A percentile compares a stretch with the other conserved stretches of the same genome.
Conservation (phyloP, 1,140 invertebrate species). For the Belonocnema kinseyi region DNA sequence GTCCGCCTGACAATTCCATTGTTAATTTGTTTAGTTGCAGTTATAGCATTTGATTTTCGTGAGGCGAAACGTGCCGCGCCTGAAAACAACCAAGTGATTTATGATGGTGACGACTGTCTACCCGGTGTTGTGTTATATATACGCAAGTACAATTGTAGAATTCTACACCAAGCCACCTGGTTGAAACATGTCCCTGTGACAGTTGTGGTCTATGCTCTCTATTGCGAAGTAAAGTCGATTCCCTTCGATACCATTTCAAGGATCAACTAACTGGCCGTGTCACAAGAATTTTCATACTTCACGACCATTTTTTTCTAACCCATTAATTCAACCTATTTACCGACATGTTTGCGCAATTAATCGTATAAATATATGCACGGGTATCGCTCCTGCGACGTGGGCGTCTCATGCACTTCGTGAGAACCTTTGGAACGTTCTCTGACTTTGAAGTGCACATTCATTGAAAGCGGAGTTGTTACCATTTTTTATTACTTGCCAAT, state of each 20-base stretch:
- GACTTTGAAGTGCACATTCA: constrained; percentile 21
- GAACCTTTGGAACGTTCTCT: constrained; percentile 24
- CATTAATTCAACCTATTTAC: constrained; percentile 26
- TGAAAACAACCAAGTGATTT: background rate
- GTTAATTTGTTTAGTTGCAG: background rate
- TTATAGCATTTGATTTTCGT: background rate
- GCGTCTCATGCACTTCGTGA: constrained; percentile 15
- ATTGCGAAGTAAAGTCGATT: constrained; percentile 6
- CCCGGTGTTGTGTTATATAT: background rate
- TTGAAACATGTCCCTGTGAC: constrained; percentile 2
- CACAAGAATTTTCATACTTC: constrained; percentile 23
- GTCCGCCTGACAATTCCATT: background rate
- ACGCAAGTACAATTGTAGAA: background rate
- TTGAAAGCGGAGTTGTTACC: constrained; percentile 14
- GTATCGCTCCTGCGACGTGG: constrained; percentile 2
- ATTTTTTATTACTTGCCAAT: background rate
- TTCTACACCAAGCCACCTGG: background rate
- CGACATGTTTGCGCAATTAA: constrained; percentile 27
- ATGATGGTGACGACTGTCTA: constrained; percentile 6
- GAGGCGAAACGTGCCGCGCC: background rate
- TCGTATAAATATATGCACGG: constrained; percentile 26
- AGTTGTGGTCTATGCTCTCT: constrained; percentile 5
- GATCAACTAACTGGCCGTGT: constrained; percentile 8
- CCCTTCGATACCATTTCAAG: constrained; percentile 3
- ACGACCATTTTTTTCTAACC: background rate